A percentile compares a stretch with the other conserved stretches of the same genome.
Evolutionary conservation across 2,888 invertebrate species (phyloP).

Genomic region (Dolichomitus sp.): DNA sequence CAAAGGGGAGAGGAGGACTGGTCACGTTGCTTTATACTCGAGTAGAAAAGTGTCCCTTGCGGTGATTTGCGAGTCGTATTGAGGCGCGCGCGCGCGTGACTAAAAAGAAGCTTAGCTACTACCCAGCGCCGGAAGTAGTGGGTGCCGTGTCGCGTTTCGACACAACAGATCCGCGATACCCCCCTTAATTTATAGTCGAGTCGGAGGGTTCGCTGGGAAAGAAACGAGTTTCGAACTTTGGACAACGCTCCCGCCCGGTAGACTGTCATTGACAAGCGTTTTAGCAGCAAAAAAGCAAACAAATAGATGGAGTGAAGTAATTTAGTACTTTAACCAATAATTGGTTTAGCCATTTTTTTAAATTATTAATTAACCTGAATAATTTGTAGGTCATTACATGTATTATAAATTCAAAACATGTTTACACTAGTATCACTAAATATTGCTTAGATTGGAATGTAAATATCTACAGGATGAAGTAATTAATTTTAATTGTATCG

Average conservation of each 20-base stretch:
- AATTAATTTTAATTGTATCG: too few species aligned
- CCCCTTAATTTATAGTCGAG: conserved; percentile 35
- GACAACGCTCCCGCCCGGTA: conserved; percentile 1
- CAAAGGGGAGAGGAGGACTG: neutral
- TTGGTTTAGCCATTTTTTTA: neutral
- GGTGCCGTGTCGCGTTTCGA: conserved; percentile 53
- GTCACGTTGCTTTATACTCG: conserved; percentile 66
- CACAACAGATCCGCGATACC: conserved; percentile 41
- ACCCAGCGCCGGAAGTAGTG: conserved; percentile 72
- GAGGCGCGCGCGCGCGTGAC: conserved; percentile 43
- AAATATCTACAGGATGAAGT: too few species aligned
- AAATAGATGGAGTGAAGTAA: neutral
- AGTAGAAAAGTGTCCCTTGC: conserved; percentile 72
- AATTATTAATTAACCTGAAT: too few species aligned
- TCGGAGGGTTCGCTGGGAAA: neutral
- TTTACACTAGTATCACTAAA: too few species aligned
- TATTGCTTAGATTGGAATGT: too few species aligned
- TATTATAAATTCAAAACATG: too few species aligned
- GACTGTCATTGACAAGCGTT: conserved; percentile 5
- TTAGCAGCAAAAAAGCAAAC: neutral
- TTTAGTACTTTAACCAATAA: neutral
- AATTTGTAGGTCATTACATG: too few species aligned
- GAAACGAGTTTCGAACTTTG: conserved; percentile 28
- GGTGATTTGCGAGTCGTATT: conserved; percentile 59
- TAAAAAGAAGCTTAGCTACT: conserved; percentile 67